Percentiles rank a stretch among this genome's conserved stretches.
phyloP scores from a whole-genome alignment of 2,888 invertebrate genomes.

The Lutraria lutraria region DNA sequence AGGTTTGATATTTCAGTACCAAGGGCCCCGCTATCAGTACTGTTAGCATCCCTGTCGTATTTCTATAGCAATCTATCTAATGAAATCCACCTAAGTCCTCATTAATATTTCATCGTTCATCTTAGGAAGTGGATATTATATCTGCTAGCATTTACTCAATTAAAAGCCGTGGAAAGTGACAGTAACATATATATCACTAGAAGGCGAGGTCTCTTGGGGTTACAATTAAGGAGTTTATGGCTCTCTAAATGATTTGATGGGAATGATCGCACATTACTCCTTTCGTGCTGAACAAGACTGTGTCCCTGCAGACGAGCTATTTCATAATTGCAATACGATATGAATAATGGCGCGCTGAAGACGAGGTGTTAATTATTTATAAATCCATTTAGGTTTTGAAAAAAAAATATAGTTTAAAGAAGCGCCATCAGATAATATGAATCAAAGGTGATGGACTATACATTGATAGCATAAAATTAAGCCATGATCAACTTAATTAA shows the following conservation, averaged over 20 bases:
- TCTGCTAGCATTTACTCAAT: constrained; percentile 69
- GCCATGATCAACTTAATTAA: constrained; percentile 39
- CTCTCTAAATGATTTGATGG: constrained; percentile 58
- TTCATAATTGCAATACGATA: constrained; percentile 47
- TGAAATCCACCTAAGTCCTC: constrained; percentile 67
- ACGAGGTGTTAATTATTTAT: constrained; percentile 41
- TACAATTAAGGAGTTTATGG: constrained; percentile 53
- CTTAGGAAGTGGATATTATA: constrained; percentile 68
- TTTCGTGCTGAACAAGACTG: constrained; percentile 40
- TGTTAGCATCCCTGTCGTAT: constrained; percentile 37
- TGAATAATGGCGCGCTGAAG: constrained; percentile 47
- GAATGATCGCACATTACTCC: constrained; percentile 45
- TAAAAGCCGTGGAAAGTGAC: constrained; percentile 65
- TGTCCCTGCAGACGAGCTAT: constrained; percentile 47
- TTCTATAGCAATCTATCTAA: constrained; percentile 60
- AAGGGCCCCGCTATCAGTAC: constrained; percentile 29
- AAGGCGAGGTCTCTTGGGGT: constrained; percentile 39
- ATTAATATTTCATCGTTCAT: constrained; percentile 70
- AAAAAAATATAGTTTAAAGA: constrained; percentile 45
- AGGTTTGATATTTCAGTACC: constrained; percentile 44
- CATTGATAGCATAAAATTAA: constrained; percentile 39
- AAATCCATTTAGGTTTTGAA: constrained; percentile 41
- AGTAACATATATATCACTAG: constrained; percentile 61
- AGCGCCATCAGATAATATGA: constrained; percentile 32
- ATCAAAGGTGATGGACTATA: constrained; percentile 28